Conservation (phyloP, 53 echinoderm and acorn worm species). For the Paracentrotus lividus region DNA sequence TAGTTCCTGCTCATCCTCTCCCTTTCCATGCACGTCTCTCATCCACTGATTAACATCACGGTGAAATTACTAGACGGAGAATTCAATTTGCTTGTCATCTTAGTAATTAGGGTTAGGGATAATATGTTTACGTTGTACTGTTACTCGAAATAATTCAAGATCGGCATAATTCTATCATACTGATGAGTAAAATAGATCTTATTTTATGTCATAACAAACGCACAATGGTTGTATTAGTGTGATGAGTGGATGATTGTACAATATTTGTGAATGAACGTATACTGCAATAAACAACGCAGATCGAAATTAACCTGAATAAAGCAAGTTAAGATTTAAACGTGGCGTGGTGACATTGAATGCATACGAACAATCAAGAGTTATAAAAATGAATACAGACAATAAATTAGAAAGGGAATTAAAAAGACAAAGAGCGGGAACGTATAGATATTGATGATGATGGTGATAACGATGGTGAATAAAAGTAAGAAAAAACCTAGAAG, state of each 20-base stretch:
- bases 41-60: constrained; percentile 11
- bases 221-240: neutral
- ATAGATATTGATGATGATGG: neutral
- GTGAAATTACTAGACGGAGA: constrained; percentile 32
- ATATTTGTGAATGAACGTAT: neutral
- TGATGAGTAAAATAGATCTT: neutral
- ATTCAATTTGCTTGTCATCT: constrained; percentile 50
- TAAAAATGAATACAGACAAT: neutral
- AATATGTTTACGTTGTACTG: constrained; percentile 44
- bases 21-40: constrained; percentile 2
- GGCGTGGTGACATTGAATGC: neutral
- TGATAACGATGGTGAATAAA: neutral
- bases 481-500: too few species aligned
- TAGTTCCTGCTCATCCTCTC: neutral
- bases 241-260: neutral
- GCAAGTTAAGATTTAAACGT: neutral
- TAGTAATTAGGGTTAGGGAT: constrained; percentile 49
- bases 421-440: neutral
- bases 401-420: neutral
- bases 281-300: neutral
- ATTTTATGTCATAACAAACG: neutral
- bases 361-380: neutral
- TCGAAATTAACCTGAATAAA: constrained; percentile 1
- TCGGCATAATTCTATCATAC: neutral
- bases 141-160: constrained; percentile 7